Evolutionary conservation across 2,888 invertebrate genomes (phyloP).

Genomic region (Amiota mariae): DNA sequence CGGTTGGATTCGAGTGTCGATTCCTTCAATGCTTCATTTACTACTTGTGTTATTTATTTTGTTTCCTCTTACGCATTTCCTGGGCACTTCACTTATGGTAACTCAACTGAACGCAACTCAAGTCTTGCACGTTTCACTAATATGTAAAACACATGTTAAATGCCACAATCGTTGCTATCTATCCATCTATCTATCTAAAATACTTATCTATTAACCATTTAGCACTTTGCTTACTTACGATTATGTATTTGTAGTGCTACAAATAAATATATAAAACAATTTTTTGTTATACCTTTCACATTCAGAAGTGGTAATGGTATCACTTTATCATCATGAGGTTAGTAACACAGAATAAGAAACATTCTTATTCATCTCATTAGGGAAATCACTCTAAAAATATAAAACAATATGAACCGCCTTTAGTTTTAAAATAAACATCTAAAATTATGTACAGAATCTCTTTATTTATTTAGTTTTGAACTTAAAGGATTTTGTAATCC

Average conservation of each 20-base stretch:
- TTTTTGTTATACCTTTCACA: too few relatives aligned
- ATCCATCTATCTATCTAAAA: not conserved
- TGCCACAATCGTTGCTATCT: constrained; percentile 20
- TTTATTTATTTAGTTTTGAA: too few relatives aligned
- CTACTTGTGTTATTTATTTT: not conserved
- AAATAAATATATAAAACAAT: not conserved
- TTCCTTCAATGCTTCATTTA: constrained; percentile 11
- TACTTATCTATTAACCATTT: constrained; percentile 14
- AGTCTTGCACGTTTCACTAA: not conserved
- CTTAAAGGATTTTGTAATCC: too few relatives aligned
- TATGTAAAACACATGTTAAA: constrained; percentile 17
- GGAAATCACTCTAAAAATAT: too few relatives aligned
- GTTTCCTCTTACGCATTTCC: constrained; percentile 3
- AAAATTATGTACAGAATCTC: too few relatives aligned
- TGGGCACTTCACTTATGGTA: not conserved
- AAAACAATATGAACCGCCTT: too few relatives aligned
- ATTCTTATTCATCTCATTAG: too few relatives aligned
- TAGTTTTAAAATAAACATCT: too few relatives aligned
- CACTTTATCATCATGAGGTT: too few relatives aligned
- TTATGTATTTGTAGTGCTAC: not conserved
- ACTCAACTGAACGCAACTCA: not conserved
- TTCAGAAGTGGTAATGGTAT: too few relatives aligned
- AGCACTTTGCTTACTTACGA: not conserved
- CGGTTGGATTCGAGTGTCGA: not conserved
- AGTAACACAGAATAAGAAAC: too few relatives aligned